Base-by-base conservation (phyloP, 2,888 invertebrate genomes). In the Dolichomitus sp. region DNA sequence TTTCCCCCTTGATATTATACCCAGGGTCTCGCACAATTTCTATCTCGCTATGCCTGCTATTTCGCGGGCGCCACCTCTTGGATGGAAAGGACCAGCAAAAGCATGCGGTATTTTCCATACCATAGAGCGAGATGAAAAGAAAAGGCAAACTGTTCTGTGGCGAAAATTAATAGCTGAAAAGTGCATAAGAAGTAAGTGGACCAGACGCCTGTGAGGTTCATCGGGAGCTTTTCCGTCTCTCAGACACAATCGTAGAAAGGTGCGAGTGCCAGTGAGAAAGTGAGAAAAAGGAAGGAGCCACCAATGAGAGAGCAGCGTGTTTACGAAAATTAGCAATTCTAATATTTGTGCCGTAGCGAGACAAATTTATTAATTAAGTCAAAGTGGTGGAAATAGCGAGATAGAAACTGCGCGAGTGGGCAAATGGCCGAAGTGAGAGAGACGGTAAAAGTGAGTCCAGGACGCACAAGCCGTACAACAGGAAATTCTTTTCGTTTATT, bases 261-360 rank as follows among this genome's bases (percentile, higher is more conserved):
- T 42, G 42, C 17, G 27, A 65, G 65, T 42, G 42, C 17, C 19
- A 65, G 65, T 23, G 75, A 72, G 61, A 70, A 68, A 76, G 14
- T 30, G 48, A 59, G 66, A 37, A 42, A 45, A 65, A 54, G 72
- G n/a, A 68, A 75, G 76, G 11, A 19, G 48, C 65, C 50, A 37
- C 40, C 37, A 30, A 59, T 14, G 66, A 33, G 66, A 66, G 73
- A 81, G 83, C 79, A 73, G 57, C 85, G 81, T 87, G 86, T 90
- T 90, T 90, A 88, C 88, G 78, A 74, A 86, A 87, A 91, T 90
- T 89, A 89, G 89, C 89, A 91, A 90, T 89, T 90, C 90, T 89
- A 88, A 90, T 89, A 87, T 89, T 88, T 88, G 50, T 63, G 81
- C 75, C 83, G 78, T 75, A 85, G 85, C 85, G 86, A 85, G 84